Percentiles rank a stretch among this genome's conserved stretches.
phyloP scores from a whole-genome alignment of 2,888 invertebrate genomes.

The Lampropteryx suffumata region DNA sequence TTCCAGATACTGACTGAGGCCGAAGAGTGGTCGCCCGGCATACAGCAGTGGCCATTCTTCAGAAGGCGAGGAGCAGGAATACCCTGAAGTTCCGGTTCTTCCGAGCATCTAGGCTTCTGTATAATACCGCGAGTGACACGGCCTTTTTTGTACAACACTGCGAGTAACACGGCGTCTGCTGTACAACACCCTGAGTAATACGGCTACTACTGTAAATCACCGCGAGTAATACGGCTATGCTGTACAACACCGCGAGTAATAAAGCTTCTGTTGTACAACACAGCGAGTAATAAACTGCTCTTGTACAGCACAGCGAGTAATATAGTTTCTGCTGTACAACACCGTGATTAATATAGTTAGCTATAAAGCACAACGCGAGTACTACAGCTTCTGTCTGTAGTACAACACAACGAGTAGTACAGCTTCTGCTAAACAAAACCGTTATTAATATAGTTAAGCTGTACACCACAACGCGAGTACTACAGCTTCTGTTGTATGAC shows the following conservation, averaged over 20 bases:
- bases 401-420: too few relatives aligned
- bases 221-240: neutral
- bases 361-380: too few relatives aligned
- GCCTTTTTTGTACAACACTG: neutral
- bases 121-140: neutral
- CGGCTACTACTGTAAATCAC: neutral
- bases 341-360: too few relatives aligned
- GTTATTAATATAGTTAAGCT: too few relatives aligned
- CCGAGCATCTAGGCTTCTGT: constrained; percentile 17
- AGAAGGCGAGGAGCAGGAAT: constrained; percentile 53
- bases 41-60: constrained; percentile 72
- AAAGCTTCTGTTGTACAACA: neutral
- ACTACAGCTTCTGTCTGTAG: too few relatives aligned
- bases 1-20: constrained; percentile 74
- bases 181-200: neutral
- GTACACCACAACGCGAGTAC: too few relatives aligned
- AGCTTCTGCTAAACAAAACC: too few relatives aligned
- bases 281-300: neutral
- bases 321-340: too few relatives aligned
- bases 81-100: constrained; percentile 29
- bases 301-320: neutral
- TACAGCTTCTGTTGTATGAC: too few relatives aligned
- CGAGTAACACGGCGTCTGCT: neutral
- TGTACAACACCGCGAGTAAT: neutral
- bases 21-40: constrained; percentile 69